Base-by-base conservation (phyloP, 30 jellyfish, hydroid and myxozoan species). In the Aurelia sp. region DNA sequence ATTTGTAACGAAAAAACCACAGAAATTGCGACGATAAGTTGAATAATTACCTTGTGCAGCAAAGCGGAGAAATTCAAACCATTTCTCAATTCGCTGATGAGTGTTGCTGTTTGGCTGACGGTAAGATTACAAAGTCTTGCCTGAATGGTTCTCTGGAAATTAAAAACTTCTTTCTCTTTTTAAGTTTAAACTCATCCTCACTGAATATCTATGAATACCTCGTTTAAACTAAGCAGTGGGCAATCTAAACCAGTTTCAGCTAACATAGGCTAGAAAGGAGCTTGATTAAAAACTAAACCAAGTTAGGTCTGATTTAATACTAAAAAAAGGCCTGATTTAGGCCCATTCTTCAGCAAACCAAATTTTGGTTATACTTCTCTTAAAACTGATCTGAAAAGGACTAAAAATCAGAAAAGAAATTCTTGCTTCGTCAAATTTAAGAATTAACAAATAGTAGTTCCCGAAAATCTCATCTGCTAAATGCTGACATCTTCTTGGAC, bases 31-130 rank as follows among this genome's bases (percentile, higher is more conserved):
- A 50, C 38, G 30, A 3, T 7, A 31, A 59, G 12, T 60, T 0
- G 11, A 17, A 20, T 15, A 41, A 59, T 67, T 52, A 92, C 98
- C 92, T 33, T 59, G 41, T 83, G 88, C 50, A 60, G 18, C 53
- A 95, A 60, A 55, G 89, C 89, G 9, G 97, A 60, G 93, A 89
- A 89, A 70, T 87, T 81, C 24, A 95, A 35, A 53, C 89, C 61
- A 27, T 62, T 52, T 61, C 76, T 35, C 6, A 95, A 67, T 65
- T 84, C 97, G 13, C 81, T 64, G 16, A 96, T 57, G 13, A 95
- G 92, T 12, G 51, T 57, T 5, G 12, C 80, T 18, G 22, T 15
- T 72, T 89, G 98, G 15, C 82, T 53, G 40, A 48, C 72, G 35
- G 52, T 86, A 64, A 86, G 30, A 53, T 90, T 61, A 80, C 99